phyloP scores from a whole-genome alignment of 1,140 invertebrate genomes.

The Epicauta chinensis region DNA sequence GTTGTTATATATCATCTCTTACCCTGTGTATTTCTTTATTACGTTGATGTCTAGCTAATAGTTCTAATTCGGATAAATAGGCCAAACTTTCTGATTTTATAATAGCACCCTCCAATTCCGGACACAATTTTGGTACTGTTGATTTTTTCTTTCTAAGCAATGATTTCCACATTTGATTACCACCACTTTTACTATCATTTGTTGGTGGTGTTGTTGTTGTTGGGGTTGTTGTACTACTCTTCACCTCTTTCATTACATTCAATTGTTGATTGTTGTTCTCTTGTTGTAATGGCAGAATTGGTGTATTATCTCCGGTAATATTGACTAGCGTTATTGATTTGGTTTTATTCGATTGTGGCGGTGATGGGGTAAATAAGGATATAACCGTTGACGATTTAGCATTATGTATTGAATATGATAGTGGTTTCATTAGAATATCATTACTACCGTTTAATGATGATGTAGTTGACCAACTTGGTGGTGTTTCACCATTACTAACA shows the following conservation, averaged over 20 bases:
- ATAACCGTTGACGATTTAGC: constrained; percentile 40
- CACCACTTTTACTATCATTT: constrained; percentile 6
- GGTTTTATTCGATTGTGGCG: constrained; percentile 19
- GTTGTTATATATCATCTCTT: constrained; percentile 39
- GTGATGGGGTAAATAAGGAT: constrained; percentile 35
- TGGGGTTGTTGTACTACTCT: background rate
- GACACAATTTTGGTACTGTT: constrained; percentile 34
- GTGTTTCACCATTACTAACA: constrained; percentile 28
- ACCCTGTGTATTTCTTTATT: constrained; percentile 46
- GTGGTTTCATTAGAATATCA: constrained; percentile 30
- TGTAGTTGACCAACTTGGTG: constrained; percentile 40
- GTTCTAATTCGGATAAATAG: constrained; percentile 42
- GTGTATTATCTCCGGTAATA: constrained; percentile 30
- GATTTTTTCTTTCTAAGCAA: constrained; percentile 36
- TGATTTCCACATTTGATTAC: constrained; percentile 25
- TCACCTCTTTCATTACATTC: background rate
- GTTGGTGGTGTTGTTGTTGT: background rate
- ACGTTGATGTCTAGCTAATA: constrained; percentile 43
- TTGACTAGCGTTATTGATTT: constrained; percentile 41
- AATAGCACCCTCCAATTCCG: constrained; percentile 44
- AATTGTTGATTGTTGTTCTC: background rate
- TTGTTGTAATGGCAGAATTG: background rate
- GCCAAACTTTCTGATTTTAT: constrained; percentile 47
- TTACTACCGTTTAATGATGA: constrained; percentile 40
- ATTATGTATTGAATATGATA: constrained; percentile 40